A percentile compares a stretch with the other conserved stretches of the same genome.
phyloP scores from a whole-genome alignment of 2,888 invertebrate species.

The Saturnia japonica region DNA sequence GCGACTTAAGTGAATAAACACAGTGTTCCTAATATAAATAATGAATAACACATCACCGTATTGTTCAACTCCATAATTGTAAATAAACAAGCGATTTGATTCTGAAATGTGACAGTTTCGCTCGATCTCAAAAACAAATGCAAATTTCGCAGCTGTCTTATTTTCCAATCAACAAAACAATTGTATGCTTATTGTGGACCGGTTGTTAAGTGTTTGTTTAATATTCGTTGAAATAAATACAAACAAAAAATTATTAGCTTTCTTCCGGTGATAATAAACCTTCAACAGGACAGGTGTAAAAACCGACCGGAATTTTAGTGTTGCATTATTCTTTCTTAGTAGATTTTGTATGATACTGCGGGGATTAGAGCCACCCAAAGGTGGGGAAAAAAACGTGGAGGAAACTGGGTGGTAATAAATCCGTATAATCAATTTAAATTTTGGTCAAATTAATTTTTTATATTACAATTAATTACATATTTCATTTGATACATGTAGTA shows the following conservation, averaged over 20 bases:
- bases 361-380: background rate
- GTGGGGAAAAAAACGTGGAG: no score
- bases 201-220: slow-evolving; percentile 1
- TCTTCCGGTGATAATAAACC: background rate
- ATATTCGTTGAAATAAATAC: background rate
- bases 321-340: background rate
- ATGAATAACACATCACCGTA: slow-evolving; percentile 55
- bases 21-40: slow-evolving; percentile 39
- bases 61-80: slow-evolving; percentile 53
- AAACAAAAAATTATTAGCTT: background rate
- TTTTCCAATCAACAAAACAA: slow-evolving; percentile 12
- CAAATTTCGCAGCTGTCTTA: slow-evolving; percentile 3
- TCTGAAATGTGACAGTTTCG: slow-evolving; percentile 47
- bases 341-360: background rate
- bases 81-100: slow-evolving; percentile 59
- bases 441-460: background rate
- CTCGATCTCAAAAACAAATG: slow-evolving; percentile 12
- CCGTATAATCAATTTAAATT: no score
- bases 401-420: no score
- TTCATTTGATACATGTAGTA: background rate
- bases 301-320: background rate
- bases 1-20: background rate
- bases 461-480: background rate
- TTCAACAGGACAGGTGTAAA: background rate
- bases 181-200: background rate